Evolutionary conservation across 1,140 invertebrate species (phyloP).

Genomic region (Nebria ingens): DNA sequence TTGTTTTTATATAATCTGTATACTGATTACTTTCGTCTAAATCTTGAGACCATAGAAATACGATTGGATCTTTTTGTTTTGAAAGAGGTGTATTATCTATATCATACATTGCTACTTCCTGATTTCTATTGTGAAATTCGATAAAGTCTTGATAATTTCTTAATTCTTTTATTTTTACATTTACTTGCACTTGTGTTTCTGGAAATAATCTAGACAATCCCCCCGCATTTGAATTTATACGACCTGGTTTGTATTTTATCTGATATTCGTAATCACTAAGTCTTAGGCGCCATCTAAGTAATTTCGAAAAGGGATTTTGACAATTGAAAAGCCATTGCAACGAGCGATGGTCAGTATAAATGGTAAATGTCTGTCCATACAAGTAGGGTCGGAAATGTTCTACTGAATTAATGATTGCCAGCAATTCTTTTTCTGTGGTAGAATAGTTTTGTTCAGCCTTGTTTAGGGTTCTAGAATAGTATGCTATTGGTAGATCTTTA

Average conservation of each 20-base stretch:
- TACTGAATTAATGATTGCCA: constrained; percentile 19
- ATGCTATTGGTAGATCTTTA: constrained; percentile 26
- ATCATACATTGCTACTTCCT: background rate
- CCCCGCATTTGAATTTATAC: constrained; percentile 10
- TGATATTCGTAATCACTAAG: background rate
- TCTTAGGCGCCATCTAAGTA: background rate
- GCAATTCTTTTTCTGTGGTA: background rate
- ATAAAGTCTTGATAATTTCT: background rate
- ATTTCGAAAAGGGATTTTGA: background rate
- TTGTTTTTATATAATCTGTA: background rate
- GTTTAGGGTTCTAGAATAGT: constrained; percentile 21
- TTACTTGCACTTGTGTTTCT: background rate
- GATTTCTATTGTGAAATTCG: background rate
- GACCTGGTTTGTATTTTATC: constrained; percentile 4
- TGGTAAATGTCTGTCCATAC: constrained; percentile 14
- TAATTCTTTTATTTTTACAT: background rate
- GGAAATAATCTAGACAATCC: background rate
- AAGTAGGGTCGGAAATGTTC: constrained; percentile 22
- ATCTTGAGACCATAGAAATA: constrained; percentile 5
- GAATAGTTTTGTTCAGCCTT: background rate
- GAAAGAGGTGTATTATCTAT: background rate
- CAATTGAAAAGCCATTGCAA: background rate
- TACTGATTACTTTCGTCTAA: background rate
- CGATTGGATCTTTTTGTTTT: background rate
- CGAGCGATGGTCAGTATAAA: background rate